Percentiles rank a stretch among this genome's conserved stretches.
Evolutionary conservation across 1,140 invertebrate species (phyloP).

Genomic region (Octopus sinensis): DNA sequence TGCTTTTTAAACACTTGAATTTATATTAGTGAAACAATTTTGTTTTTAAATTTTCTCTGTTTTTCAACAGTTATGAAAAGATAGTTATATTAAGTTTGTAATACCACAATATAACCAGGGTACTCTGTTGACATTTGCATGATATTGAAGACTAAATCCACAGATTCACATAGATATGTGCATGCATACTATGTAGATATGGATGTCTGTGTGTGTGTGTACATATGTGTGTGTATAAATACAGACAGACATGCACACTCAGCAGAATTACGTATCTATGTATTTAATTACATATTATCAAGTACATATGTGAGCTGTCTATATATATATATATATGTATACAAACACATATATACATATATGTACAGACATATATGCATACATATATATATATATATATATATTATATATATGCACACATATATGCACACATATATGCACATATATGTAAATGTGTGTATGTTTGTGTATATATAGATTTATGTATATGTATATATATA

Average conservation of each 20-base stretch:
- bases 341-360: background rate
- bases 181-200: background rate
- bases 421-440: background rate
- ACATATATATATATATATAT: background rate
- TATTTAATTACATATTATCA: background rate
- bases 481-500: background rate
- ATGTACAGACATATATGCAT: background rate
- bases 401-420: background rate
- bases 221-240: background rate
- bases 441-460: background rate
- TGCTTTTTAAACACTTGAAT: too few species aligned
- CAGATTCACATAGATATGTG: background rate
- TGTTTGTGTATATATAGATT: background rate
- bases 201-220: background rate
- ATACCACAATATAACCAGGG: too few species aligned
- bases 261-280: background rate
- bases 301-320: background rate
- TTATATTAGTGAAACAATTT: too few species aligned
- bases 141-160: background rate
- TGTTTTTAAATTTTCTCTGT: too few species aligned
- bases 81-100: too few species aligned
- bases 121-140: too few species aligned
- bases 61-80: too few species aligned
- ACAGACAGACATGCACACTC: background rate
- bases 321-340: background rate